Percentiles rank a stretch among this genome's conserved stretches.
Conservation (phyloP, 2,888 invertebrate genomes). For the Eupithecia subumbrata region DNA sequence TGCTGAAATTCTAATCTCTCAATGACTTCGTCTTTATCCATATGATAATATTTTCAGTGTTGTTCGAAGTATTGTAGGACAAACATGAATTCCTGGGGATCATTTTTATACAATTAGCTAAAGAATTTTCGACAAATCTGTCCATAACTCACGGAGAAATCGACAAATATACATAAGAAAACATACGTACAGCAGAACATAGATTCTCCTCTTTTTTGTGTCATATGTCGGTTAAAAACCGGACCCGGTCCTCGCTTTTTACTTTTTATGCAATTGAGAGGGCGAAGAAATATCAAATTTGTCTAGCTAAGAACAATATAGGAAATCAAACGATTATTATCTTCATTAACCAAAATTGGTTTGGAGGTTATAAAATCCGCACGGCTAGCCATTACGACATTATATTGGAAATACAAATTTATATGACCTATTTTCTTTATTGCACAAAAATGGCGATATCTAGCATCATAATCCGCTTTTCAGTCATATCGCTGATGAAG, state of each 20-base stretch:
- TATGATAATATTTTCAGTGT: too few relatives aligned
- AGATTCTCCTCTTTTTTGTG: too few relatives aligned
- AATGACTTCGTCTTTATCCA: too few relatives aligned
- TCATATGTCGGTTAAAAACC: background rate
- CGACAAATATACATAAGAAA: too few relatives aligned
- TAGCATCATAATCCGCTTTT: slow-evolving; percentile 5
- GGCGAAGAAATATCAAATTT: background rate
- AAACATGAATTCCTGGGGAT: too few relatives aligned
- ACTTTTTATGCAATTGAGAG: background rate
- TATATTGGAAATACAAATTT: background rate
- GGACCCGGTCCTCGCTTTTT: background rate
- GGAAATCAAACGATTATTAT: background rate
- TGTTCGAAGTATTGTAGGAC: too few relatives aligned
- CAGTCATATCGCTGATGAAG: background rate
- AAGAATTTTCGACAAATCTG: too few relatives aligned
- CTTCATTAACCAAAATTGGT: background rate
- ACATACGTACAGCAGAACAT: too few relatives aligned
- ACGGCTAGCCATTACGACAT: background rate
- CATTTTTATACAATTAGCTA: too few relatives aligned
- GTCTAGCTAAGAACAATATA: too few relatives aligned
- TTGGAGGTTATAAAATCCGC: background rate
- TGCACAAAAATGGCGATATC: slow-evolving; percentile 9
- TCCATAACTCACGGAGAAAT: too few relatives aligned
- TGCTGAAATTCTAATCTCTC: too few relatives aligned
- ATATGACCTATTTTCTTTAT: background rate